These are phyloP conservation scores for Takifugu rubripes DNA, from an alignment of 2,797 vertebrate genomes.

Conservation along the genomic window DNA sequence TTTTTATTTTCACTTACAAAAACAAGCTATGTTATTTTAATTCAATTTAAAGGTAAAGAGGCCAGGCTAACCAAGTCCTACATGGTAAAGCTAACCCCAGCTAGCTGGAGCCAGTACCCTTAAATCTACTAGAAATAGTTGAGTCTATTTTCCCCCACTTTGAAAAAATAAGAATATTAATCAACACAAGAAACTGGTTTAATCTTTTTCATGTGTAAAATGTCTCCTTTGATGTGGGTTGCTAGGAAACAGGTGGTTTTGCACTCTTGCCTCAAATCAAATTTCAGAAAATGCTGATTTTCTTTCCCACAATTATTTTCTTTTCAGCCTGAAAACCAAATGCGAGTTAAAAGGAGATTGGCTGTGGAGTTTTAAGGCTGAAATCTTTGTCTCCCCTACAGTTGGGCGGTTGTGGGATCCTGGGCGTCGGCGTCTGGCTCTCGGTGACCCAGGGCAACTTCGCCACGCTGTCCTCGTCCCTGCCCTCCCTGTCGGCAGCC, in stretches of 20 bases:
- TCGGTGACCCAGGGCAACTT: slow-evolving; percentile 98
- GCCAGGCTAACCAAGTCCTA: neutral
- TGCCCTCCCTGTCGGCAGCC: slow-evolving; percentile 94
- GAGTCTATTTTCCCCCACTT: neutral
- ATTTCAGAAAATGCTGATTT: neutral
- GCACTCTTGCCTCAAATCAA: neutral
- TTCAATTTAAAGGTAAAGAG: too few species aligned
- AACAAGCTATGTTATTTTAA: neutral
- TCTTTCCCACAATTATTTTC: neutral
- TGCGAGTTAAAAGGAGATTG: slow-evolving; percentile 11
- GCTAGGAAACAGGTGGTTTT: neutral
- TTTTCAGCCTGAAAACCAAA: neutral
- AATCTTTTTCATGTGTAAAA: neutral
- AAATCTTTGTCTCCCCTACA: slow-evolving; percentile 57
- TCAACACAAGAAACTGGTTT: neutral
- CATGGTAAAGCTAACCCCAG: neutral
- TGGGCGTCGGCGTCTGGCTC: slow-evolving; percentile 96
- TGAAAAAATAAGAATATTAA: neutral
- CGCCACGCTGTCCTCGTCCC: slow-evolving; percentile 93
- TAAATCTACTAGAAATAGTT: neutral
- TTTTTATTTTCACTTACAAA: neutral
- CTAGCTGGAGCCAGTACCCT: neutral
- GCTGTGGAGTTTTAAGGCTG: slow-evolving; percentile 23
- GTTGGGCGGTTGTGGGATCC: slow-evolving; percentile 95
- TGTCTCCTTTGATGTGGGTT: neutral